phyloP scores from a whole-genome alignment of 2,888 invertebrate genomes.

The Bellardia pandia region DNA sequence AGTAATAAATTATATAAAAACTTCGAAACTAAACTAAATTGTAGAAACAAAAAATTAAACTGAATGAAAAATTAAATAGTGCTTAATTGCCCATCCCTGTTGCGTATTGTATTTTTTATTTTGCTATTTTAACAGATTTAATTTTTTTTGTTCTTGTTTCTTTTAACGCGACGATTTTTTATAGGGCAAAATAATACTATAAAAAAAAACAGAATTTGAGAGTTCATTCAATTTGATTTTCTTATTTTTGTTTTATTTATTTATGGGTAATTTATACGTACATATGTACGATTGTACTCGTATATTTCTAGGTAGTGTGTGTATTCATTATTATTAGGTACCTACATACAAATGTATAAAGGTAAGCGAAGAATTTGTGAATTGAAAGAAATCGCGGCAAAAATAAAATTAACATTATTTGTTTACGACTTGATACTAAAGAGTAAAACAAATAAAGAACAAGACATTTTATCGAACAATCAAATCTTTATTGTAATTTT shows the following conservation, averaged over 20 bases:
- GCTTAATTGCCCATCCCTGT: no score
- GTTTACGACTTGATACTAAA: neutral
- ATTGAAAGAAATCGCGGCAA: slow-evolving; percentile 35
- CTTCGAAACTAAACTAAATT: no score
- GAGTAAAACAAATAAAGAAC: neutral
- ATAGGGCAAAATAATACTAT: neutral
- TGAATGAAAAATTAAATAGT: no score
- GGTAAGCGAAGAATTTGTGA: neutral
- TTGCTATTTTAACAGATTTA: slow-evolving; percentile 18
- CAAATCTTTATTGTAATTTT: slow-evolving; percentile 3
- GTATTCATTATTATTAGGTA: neutral
- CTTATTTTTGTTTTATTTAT: neutral
- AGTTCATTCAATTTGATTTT: slow-evolving; percentile 47
- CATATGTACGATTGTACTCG: no score
- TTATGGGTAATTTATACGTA: neutral
- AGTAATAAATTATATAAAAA: no score
- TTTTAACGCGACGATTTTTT: neutral
- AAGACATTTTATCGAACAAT: slow-evolving; percentile 23
- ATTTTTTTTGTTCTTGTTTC: slow-evolving; percentile 19
- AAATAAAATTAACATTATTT: slow-evolving; percentile 25
- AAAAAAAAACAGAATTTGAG: slow-evolving; percentile 17
- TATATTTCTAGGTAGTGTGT: neutral
- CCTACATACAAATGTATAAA: neutral
- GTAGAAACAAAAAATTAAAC: no score
- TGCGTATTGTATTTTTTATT: neutral